Percentiles rank a stretch among this genome's conserved stretches.
These are phyloP conservation scores for Darwinula stevensoni DNA, from an alignment of 2,888 invertebrate species.

Conservation along the genomic window DNA sequence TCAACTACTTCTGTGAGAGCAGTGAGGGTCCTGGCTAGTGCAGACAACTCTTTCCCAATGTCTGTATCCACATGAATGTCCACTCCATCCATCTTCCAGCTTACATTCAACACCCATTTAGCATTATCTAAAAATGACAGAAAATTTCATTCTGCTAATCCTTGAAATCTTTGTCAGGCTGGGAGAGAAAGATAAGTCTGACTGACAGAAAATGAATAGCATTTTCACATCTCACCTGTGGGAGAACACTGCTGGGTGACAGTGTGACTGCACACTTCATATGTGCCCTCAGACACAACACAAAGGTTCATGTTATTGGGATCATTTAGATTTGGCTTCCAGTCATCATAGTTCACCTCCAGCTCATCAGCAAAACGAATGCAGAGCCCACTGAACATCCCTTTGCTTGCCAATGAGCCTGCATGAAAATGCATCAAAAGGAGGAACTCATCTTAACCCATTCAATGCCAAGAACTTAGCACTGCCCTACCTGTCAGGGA, in stretches of 20 bases:
- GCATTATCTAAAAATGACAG: constrained; percentile 43
- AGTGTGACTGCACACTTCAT: constrained; percentile 90
- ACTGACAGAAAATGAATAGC: no score
- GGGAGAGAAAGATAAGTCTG: background rate
- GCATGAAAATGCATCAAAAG: no score
- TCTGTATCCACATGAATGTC: constrained; percentile 85
- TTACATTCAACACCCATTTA: constrained; percentile 90
- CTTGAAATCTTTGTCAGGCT: background rate
- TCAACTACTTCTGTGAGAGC: constrained; percentile 65
- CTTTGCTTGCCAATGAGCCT: constrained; percentile 80
- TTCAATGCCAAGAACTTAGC: no score
- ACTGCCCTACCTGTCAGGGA: no score
- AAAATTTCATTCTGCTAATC: no score
- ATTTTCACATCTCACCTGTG: no score
- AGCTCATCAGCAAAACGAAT: constrained; percentile 90
- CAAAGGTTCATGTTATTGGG: constrained; percentile 59
- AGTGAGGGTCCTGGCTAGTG: constrained; percentile 77
- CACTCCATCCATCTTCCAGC: constrained; percentile 98
- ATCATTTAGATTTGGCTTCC: constrained; percentile 68
- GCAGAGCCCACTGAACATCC: constrained; percentile 59
- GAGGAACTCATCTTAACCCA: no score
- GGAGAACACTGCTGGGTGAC: no score
- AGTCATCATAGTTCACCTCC: constrained; percentile 81
- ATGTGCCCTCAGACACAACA: constrained; percentile 94
- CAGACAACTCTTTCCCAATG: constrained; percentile 80